A percentile compares a stretch with the other conserved stretches of the same genome.
Conservation (phyloP, 1,140 invertebrate genomes). For the Ctenoplectra terminalis region DNA sequence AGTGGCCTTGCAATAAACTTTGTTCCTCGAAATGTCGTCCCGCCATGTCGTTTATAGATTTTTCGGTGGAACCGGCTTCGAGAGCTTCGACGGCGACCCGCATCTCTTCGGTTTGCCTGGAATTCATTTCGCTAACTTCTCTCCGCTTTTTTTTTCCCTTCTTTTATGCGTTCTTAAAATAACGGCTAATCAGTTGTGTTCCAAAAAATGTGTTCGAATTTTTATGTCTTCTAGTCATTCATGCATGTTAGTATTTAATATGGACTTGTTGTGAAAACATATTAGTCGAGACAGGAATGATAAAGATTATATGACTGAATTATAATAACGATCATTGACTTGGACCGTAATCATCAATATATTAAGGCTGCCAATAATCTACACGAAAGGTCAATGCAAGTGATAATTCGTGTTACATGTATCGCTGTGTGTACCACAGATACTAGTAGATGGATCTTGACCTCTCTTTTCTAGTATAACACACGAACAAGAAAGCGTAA, state of each 20-base stretch:
- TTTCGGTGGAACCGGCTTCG: conserved; percentile 87
- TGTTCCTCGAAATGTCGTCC: conserved; percentile 90
- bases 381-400: conserved; percentile 39
- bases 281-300: background rate
- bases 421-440: background rate
- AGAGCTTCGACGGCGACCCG: conserved; percentile 87
- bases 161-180: conserved; percentile 1
- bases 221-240: background rate
- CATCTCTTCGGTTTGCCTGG: conserved; percentile 91
- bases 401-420: conserved; percentile 18
- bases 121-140: conserved; percentile 49
- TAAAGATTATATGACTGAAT: background rate
- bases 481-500: background rate
- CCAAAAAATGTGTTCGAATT: background rate
- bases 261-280: background rate
- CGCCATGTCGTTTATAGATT: conserved; percentile 90
- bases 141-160: background rate
- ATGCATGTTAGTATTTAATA: background rate
- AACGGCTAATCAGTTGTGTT: background rate
- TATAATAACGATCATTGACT: conserved; percentile 9
- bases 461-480: conserved; percentile 9
- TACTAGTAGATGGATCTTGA: conserved; percentile 5
- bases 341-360: too few species aligned
- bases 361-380: conserved; percentile 23
- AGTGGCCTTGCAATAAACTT: conserved; percentile 89